Conservation (phyloP, 2,888 invertebrate species). For the Mesorhabditis sp. region DNA sequence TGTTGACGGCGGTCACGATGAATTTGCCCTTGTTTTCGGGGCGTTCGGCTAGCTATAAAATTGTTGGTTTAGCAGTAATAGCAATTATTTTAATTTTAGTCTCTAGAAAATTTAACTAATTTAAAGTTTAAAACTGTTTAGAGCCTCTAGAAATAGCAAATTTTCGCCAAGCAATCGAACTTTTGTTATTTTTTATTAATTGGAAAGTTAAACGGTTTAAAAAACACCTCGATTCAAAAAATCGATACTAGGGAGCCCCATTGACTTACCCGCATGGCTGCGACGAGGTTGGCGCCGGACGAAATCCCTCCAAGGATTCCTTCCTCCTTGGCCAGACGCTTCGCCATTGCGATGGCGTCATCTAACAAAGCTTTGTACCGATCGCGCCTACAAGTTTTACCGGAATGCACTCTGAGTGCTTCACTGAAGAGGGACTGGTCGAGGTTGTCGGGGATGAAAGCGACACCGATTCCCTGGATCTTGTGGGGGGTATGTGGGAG, state of each 20-base stretch:
- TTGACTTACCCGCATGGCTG: slow-evolving; percentile 34
- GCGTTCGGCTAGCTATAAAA: slow-evolving; percentile 38
- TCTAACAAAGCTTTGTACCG: slow-evolving; percentile 20
- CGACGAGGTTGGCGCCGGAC: slow-evolving; percentile 49
- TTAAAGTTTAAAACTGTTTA: background rate
- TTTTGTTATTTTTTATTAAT: background rate
- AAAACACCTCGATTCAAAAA: slow-evolving; percentile 7
- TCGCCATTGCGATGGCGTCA: slow-evolving; percentile 53
- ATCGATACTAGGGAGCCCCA: background rate
- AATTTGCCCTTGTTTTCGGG: slow-evolving; percentile 52
- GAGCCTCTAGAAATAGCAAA: no score
- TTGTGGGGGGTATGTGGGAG: slow-evolving; percentile 44
- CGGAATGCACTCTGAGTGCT: slow-evolving; percentile 36
- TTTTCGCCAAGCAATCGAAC: background rate
- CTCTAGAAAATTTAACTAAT: background rate
- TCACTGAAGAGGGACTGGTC: slow-evolving; percentile 42
- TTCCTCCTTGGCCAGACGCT: slow-evolving; percentile 47
- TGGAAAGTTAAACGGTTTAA: background rate
- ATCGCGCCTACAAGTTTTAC: slow-evolving; percentile 12
- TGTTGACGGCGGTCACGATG: slow-evolving; percentile 49
- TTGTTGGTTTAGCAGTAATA: background rate
- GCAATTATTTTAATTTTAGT: background rate
- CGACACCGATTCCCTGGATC: slow-evolving; percentile 49
- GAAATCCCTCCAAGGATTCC: slow-evolving; percentile 48
- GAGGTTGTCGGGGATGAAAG: slow-evolving; percentile 45